Base-by-base conservation (phyloP, 2,888 invertebrate genomes). In the Augiades crinisus region DNA sequence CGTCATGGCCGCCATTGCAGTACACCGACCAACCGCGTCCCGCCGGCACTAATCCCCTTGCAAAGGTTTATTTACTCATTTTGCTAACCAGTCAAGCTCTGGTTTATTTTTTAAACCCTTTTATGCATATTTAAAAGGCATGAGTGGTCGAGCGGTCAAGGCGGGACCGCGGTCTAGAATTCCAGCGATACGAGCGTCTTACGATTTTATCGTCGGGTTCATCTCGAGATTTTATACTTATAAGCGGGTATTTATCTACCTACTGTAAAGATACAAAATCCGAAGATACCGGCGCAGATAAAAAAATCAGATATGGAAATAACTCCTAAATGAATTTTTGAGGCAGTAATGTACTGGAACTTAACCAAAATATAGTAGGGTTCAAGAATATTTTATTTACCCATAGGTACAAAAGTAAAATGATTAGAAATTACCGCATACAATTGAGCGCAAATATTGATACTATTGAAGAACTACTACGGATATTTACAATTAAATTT, bases 1-100 rank as follows among this genome's bases (percentile, higher is more conserved):
- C 67, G 67, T 80, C 78, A 80, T 74, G 70, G 75, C 71, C 73
- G 78, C 80, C 81, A 80, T 79, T 72, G 67, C 74, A 56, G 63
- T 59, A 56, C 56, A n/a, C 58, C 72, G 63, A 65, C 82, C 84
- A 82, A 81, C 81, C 84, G 68, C 72, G 60, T 58, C 60, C 55
- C 66, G 65, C 63, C 65, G 55, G 54, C 65, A 66, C 75, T 82
- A 84, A 85, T 82, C 82, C 81, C 72, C 78, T 67, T 62, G 64
- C 70, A 61, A 70, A 63, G 8, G 68, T 66, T 71, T 78, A 72
- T 77, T 82, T 79, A 72, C 70, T 73, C 66, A 67, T 67, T 69
- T 74, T 66, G 58, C 59, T 58, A 68, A 61, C 73, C 73, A 70
- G 69, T 70, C 67, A 58, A 64, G 68, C 66, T 68, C 60, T 74